Evolutionary conservation across 2,113 vertebrate genomes (phyloP), one percentile per base, ranked within the genome.

Genomic region (Melanostigma gelatinosum): DNA sequence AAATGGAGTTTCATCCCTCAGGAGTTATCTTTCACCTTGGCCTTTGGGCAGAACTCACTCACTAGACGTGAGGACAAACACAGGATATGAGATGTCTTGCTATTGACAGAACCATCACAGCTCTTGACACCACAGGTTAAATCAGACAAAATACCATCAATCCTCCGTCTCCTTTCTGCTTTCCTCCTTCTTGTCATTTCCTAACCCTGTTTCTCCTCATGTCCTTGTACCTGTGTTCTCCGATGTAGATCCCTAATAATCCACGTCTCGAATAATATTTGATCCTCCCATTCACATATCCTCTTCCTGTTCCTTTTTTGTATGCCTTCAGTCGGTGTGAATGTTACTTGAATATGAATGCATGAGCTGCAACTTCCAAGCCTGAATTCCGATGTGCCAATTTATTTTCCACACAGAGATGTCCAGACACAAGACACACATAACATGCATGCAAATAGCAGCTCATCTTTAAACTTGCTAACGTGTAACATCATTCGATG

Each of bases 81-180:
- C 16, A 72, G 38, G 72, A 80, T 58, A 79, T 78, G 71, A 85
- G 81, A 85, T 86, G 79, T 84, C 82, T 80, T 74, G 66, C 77
- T 86, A 85, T 87, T 75, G 85, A 90, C 85, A 79, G 84, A 90
- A 54, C 55, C 58, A 70, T 89, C 86, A 79, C n/a, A 38, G 74
- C 78, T 29, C 7, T 57, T 64, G 77, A 86, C 79, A 77, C 24
- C 80, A 64, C 78, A 70, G 52, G 82, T 83, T 75, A 87, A 85
- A 50, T 86, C 86, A 60, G 57, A 90, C 61, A 85, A 83, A 88
- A 83, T 36, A 50, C 67, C 74, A 40, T 79, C 80, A 55, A 62
- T 38, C 68, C 72, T 58, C 73, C 38, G 60, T 76, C 72, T 66
- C 57, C 55, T 40, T 67, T 38, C 12, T 79, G 27, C 50, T 61